Percentiles rank a stretch among this genome's conserved stretches.
These are phyloP conservation scores for Lasioglossum figueresi DNA, from an alignment of 2,888 invertebrate species.

Conservation along the genomic window DNA sequence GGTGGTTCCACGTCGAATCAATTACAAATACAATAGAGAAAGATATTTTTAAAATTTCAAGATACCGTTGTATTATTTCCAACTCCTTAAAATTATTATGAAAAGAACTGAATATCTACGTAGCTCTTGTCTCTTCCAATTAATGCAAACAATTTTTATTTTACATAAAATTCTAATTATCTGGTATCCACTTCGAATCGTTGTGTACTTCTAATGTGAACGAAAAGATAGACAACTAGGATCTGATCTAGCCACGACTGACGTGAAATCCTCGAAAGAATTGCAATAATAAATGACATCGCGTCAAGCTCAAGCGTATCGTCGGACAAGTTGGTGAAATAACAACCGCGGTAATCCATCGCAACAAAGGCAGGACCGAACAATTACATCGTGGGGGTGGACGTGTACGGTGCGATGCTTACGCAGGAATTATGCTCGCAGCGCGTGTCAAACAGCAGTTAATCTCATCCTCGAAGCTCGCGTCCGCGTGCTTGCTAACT, in stretches of 20 bases:
- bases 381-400: not conserved
- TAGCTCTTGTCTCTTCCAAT: too few relatives aligned
- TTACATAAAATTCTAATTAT: too few relatives aligned
- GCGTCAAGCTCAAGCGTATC: not conserved
- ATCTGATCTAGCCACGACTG: too few relatives aligned
- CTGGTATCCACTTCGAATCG: not conserved
- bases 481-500: conserved; percentile 33
- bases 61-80: too few relatives aligned
- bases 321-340: not conserved
- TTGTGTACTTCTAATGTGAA: not conserved
- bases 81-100: not conserved
- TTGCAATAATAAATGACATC: not conserved
- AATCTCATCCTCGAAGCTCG: conserved; percentile 46
- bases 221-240: not conserved
- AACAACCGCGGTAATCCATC: not conserved
- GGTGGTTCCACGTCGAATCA: not conserved
- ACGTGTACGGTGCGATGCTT: not conserved
- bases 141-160: too few relatives aligned
- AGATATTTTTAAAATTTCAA: not conserved
- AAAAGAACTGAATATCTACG: too few relatives aligned
- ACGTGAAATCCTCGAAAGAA: not conserved
- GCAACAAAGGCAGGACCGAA: not conserved
- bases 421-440: conserved; percentile 30
- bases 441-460: conserved; percentile 31
- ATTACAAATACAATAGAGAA: not conserved